Conservation (phyloP, 2,113 vertebrate species). For the Mus pahari region DNA sequence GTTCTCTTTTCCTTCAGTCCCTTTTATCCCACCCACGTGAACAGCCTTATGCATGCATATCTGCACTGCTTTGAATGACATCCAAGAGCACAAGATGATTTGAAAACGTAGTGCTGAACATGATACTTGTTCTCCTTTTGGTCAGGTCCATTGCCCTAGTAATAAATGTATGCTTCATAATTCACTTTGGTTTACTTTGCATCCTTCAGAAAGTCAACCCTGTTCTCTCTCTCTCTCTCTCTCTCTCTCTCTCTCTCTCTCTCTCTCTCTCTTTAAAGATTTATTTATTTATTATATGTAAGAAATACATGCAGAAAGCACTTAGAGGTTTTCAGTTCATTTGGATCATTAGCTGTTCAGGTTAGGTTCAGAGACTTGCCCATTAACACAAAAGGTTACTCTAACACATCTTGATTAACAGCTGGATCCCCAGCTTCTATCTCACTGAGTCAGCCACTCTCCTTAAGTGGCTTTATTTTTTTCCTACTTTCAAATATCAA, state of each 20-base stretch:
- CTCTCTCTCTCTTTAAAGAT: too few species aligned
- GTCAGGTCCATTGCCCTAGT: neutral
- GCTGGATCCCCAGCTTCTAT: neutral
- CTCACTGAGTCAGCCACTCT: too few species aligned
- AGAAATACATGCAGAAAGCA: neutral
- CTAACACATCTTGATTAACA: neutral
- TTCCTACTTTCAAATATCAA: neutral
- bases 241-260: too few species aligned
- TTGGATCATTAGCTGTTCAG: neutral
- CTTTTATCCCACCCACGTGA: neutral
- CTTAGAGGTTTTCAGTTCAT: neutral
- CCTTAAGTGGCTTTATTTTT: neutral
- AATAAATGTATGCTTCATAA: neutral
- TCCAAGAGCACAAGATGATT: neutral
- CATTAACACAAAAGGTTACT: neutral
- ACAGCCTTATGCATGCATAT: neutral
- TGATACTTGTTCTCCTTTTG: accelerated
- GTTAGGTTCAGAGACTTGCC: neutral
- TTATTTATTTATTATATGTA: too few species aligned
- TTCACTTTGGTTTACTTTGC: too few species aligned
- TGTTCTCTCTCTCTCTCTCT: too few species aligned
- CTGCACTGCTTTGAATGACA: neutral
- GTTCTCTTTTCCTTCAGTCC: neutral
- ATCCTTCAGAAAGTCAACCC: neutral
- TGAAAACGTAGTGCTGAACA: neutral